These are phyloP conservation scores for Aphodius sticticus DNA, from an alignment of 2,888 invertebrate species.

Conservation along the genomic window DNA sequence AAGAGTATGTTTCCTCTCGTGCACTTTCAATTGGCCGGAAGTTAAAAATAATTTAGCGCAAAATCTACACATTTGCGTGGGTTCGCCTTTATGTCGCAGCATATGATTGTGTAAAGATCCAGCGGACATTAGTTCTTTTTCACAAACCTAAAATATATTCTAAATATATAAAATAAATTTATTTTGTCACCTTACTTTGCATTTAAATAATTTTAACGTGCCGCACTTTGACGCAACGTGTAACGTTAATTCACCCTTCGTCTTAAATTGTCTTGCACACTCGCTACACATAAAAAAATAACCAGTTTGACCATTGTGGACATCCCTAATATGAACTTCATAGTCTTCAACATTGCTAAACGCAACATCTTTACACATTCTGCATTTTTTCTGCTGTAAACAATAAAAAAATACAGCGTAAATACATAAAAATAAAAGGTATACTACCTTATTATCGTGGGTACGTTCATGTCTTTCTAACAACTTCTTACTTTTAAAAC, in stretches of 20 bases:
- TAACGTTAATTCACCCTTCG: conserved; percentile 55
- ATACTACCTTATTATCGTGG: conserved; percentile 15
- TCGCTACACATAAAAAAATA: conserved; percentile 57
- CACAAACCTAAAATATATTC: conserved; percentile 49
- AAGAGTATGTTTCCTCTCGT: conserved; percentile 55
- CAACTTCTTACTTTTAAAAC: conserved; percentile 24
- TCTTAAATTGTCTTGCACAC: conserved; percentile 60
- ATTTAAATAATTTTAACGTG: conserved; percentile 57
- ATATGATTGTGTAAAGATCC: conserved; percentile 54
- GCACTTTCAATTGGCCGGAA: conserved; percentile 53
- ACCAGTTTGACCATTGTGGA: conserved; percentile 56
- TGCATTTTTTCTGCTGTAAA: conserved; percentile 39
- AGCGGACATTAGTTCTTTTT: conserved; percentile 51
- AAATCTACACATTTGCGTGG: conserved; percentile 52
- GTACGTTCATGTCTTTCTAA: conserved; percentile 27
- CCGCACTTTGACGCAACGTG: conserved; percentile 59
- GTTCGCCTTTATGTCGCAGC: conserved; percentile 50
- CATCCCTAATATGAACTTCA: conserved; percentile 55
- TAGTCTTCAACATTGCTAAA: conserved; percentile 56
- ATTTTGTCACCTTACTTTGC: conserved; percentile 48
- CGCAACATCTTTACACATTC: conserved; percentile 44
- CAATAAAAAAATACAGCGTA: conserved; percentile 12
- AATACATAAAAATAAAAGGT: neutral
- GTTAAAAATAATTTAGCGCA: conserved; percentile 55
- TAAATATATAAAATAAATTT: conserved; percentile 5